Conservation (phyloP, 1,140 invertebrate species). For the Euura lappo region DNA sequence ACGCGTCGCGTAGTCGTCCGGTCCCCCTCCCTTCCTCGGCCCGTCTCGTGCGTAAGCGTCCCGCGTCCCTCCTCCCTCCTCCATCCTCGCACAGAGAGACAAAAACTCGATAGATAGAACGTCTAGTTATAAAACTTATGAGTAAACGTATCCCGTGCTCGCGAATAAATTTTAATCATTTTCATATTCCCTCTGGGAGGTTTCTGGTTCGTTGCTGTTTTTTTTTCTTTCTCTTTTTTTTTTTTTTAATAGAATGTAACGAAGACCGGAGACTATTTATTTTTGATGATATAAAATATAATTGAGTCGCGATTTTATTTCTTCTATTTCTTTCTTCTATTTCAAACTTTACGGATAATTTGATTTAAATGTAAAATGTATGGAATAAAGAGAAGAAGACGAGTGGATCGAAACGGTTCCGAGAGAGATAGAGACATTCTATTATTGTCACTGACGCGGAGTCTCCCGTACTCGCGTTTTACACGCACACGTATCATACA, state of each 20-base stretch:
- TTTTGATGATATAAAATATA: background rate
- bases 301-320: background rate
- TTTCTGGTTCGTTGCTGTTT: background rate
- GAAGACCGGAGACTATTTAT: background rate
- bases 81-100: too few relatives aligned
- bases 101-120: too few relatives aligned
- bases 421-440: background rate
- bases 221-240: background rate
- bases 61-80: too few relatives aligned
- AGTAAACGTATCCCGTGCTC: too few relatives aligned
- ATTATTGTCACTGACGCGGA: conserved; percentile 4
- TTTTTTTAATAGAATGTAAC: background rate
- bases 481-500: background rate
- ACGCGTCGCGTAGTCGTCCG: too few relatives aligned
- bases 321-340: background rate
- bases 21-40: too few relatives aligned
- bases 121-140: too few relatives aligned
- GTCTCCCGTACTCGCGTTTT: conserved; percentile 6
- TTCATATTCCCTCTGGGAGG: too few relatives aligned
- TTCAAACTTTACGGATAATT: background rate
- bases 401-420: background rate
- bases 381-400: too few relatives aligned
- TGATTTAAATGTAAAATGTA: too few relatives aligned
- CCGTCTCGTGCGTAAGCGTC: too few relatives aligned
- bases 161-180: too few relatives aligned